Conservation (phyloP, 2,113 vertebrate species). For the Origma solitaria region DNA sequence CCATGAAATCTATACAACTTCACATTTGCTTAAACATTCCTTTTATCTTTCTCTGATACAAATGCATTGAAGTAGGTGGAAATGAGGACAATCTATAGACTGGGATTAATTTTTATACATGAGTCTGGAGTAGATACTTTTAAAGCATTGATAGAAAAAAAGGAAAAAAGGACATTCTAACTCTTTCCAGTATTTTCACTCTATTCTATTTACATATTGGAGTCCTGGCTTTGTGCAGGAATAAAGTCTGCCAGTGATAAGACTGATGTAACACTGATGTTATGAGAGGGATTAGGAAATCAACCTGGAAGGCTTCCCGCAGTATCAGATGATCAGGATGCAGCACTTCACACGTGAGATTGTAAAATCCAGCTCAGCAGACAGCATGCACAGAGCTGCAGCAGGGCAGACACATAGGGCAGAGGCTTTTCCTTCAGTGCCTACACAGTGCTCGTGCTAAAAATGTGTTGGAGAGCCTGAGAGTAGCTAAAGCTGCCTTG, state of each 20-base stretch:
- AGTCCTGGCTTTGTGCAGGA: not conserved
- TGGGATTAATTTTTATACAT: not conserved
- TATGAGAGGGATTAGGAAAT: not conserved
- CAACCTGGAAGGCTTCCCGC: not conserved
- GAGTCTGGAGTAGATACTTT: not conserved
- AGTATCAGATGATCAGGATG: not conserved
- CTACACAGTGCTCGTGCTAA: not conserved
- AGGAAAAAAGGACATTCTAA: not conserved
- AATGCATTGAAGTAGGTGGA: not conserved
- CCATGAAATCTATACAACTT: not conserved
- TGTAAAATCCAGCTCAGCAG: not conserved
- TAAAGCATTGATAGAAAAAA: not conserved
- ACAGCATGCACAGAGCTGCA: not conserved
- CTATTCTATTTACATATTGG: not conserved
- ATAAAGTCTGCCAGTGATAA: not conserved
- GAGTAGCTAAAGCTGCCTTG: not conserved
- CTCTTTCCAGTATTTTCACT: not conserved
- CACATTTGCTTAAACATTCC: not conserved
- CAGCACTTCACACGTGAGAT: not conserved
- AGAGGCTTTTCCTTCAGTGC: not conserved
- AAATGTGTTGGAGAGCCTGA: accelerated
- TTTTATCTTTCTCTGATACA: not conserved
- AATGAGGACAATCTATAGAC: not conserved
- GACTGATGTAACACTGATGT: not conserved
- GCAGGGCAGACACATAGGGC: not conserved